Percentiles rank a stretch among this genome's conserved stretches.
These are phyloP conservation scores for Rhinolophus sinicus DNA, from an alignment of 2,113 vertebrate genomes.

Conservation along the genomic window DNA sequence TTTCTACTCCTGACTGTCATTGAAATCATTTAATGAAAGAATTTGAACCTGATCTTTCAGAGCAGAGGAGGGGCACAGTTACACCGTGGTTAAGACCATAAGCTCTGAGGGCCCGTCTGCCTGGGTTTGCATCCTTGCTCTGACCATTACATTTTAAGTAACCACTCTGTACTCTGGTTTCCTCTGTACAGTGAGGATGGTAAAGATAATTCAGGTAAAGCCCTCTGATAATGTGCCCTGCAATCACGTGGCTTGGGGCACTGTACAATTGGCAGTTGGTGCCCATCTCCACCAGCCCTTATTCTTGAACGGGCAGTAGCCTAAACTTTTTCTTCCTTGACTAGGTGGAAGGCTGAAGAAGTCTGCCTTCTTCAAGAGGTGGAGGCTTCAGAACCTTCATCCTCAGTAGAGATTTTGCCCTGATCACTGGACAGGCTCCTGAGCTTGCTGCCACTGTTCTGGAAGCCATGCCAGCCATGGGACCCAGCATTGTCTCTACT, in stretches of 20 bases:
- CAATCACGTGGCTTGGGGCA: background rate
- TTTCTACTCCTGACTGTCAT: background rate
- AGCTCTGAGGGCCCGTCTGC: too few relatives aligned
- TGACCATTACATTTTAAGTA: background rate
- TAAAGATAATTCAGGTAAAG: background rate
- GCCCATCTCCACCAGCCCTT: background rate
- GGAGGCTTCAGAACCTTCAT: background rate
- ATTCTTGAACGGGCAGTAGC: background rate
- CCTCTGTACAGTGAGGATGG: background rate
- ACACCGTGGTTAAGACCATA: accelerated
- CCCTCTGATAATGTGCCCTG: background rate
- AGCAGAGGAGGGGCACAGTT: background rate
- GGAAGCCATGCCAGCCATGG: background rate
- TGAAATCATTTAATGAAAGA: background rate
- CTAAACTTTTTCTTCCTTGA: background rate
- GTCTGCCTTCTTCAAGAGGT: background rate
- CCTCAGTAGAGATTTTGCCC: background rate
- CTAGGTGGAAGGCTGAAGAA: background rate
- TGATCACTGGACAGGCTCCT: background rate
- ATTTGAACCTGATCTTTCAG: background rate
- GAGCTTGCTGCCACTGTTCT: background rate
- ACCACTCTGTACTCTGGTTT: background rate
- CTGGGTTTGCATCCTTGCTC: background rate
- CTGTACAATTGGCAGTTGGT: background rate
- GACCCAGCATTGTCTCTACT: background rate